Conservation (phyloP, 2,113 vertebrate species). For the Saiga tatarica region DNA sequence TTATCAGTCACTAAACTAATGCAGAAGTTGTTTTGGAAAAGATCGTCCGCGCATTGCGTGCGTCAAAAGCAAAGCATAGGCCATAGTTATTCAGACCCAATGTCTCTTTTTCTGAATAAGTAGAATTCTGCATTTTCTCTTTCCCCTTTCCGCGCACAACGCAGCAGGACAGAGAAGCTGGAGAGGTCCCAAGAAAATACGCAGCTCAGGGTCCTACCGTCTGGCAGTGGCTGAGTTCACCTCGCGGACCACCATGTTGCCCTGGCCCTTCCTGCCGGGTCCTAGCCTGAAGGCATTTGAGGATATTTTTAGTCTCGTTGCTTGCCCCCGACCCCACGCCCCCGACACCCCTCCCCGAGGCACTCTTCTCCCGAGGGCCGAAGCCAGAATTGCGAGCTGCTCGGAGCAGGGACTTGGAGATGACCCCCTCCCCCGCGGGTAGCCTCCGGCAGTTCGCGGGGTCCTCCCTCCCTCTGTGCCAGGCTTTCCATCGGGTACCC, state of each 20-base stretch:
- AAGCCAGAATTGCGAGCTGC: not conserved
- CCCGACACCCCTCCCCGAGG: not conserved
- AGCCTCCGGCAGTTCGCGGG: not conserved
- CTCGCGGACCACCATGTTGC: accelerated
- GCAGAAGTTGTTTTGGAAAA: constrained; percentile 11
- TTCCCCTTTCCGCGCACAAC: not conserved
- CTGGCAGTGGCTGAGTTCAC: not conserved
- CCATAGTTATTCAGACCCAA: not conserved
- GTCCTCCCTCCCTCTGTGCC: not conserved
- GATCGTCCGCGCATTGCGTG: not conserved
- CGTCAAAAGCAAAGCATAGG: not conserved
- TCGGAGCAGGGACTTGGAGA: accelerated
- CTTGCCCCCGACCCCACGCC: not conserved
- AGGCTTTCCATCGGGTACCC: not conserved
- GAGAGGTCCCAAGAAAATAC: not conserved
- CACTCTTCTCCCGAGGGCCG: not conserved
- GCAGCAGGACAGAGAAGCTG: not conserved
- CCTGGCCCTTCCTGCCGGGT: not conserved
- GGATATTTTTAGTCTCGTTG: not conserved
- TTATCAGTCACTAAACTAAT: not conserved
- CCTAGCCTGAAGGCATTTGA: not conserved
- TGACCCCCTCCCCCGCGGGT: not conserved
- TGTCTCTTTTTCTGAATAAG: not conserved
- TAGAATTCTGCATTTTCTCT: not conserved
- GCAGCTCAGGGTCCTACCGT: not conserved